Base-by-base conservation (phyloP, 1,140 invertebrate genomes). In the Batillaria attramentaria region DNA sequence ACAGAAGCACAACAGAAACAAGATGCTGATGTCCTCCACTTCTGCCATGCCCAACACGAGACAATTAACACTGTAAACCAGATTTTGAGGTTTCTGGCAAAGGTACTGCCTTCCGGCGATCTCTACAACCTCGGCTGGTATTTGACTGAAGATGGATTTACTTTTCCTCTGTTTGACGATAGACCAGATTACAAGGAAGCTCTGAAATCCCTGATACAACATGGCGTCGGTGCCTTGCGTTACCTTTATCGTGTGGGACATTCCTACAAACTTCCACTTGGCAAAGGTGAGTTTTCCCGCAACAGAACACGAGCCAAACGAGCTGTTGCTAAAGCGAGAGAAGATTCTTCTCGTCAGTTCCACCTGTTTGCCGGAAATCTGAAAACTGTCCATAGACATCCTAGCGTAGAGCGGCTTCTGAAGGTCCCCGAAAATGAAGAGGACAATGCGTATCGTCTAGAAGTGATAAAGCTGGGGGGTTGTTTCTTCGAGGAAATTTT, bases 401-500 rank as follows among this genome's bases (percentile, higher is more conserved):
- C 20, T 31, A 35, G 13, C 16, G 0, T 20, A 8, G 13, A 6
- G 16, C 62, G 6, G 62, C 18, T 24, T 8, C 10, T 35, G 62
- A 65, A 33, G 37, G 37, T 20, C 33, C 31, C n/a, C n/a, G 3
- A 8, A 65, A 35, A 65, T n/a, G n/a, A n/a, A n/a, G 31, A 65
- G 18, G 62, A 65, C 62, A 65, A 65, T 35, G 10, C 31, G n/a
- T 65, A 35, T 6, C 62, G 62, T 35, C 37, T 65, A 13, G 28
- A 33, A 65, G 37, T 35, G 16, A 35, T 65, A 13, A 31, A 65
- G 20, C n/a, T 65, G 62, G 37, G n/a, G 18, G 62, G 62, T 16
- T 65, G 62, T 65, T 65, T 65, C n/a, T 65, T 65, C 37, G 62
- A 65, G 28, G 37, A 35, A 31, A 65, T 65, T 33, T 31, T 31